These are phyloP conservation scores for Anisognathus igniventris DNA, from an alignment of 2,797 vertebrate genomes.

Conservation along the genomic window DNA sequence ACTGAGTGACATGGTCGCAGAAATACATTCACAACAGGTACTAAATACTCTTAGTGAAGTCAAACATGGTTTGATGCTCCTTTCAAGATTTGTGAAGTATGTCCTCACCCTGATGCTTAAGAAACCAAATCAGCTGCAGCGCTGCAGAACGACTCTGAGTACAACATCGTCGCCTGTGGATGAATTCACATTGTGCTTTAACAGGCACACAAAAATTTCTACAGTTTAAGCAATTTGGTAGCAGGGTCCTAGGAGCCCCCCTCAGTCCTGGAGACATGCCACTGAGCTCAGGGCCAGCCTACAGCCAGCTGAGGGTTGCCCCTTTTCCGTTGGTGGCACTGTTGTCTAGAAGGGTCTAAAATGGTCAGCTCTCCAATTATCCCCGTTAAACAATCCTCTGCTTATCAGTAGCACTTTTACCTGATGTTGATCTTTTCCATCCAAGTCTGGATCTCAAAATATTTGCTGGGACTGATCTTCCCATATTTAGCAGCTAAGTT, in stretches of 20 bases:
- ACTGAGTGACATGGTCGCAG: not conserved
- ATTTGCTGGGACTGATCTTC: constrained; percentile 73
- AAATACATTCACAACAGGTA: not conserved
- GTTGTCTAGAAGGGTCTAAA: accelerated
- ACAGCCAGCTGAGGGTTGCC: not conserved
- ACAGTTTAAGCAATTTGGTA: not conserved
- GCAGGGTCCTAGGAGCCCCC: not conserved
- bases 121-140: not conserved
- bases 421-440: constrained; percentile 72
- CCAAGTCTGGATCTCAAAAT: constrained; percentile 73
- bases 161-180: too few relatives aligned
- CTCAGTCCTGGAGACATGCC: not conserved
- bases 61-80: not conserved
- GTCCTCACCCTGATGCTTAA: not conserved
- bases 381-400: not conserved
- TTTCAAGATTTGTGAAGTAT: not conserved
- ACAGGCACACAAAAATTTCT: not conserved
- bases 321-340: not conserved
- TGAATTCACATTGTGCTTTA: not conserved
- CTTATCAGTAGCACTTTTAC: constrained; percentile 57
- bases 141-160: not conserved
- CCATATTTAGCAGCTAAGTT: constrained; percentile 73
- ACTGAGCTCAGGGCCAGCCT: not conserved
- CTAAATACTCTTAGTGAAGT: not conserved
- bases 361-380: not conserved